phyloP scores from a whole-genome alignment of 2,797 vertebrate species.

The Ciconia nigra region DNA sequence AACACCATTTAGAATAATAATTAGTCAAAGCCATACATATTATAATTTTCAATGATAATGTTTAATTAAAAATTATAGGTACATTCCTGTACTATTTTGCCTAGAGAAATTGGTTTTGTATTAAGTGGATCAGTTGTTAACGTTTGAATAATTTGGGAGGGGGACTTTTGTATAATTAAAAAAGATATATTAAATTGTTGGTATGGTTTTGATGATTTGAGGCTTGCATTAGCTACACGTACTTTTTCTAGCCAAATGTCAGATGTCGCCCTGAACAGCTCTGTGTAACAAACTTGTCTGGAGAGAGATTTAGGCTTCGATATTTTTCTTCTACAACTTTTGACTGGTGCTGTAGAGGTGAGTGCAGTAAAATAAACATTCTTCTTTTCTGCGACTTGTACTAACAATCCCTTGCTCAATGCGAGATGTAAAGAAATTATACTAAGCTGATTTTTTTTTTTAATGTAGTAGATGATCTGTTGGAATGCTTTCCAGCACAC shows the following conservation, averaged over 20 bases:
- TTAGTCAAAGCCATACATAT: neutral
- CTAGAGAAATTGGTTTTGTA: neutral
- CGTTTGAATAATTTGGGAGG: neutral
- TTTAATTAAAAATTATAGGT: neutral
- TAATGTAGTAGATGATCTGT: neutral
- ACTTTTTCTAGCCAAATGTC: neutral
- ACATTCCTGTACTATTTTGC: neutral
- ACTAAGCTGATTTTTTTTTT: neutral
- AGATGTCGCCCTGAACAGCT: neutral
- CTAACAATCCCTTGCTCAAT: neutral
- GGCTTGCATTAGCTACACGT: neutral
- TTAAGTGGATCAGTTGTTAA: constrained; percentile 14
- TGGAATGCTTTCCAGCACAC: neutral
- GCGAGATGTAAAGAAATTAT: neutral
- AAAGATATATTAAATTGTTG: constrained; percentile 37
- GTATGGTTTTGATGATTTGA: neutral
- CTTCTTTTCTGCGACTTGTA: neutral
- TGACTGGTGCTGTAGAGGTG: neutral
- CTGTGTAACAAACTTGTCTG: neutral
- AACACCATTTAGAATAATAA: neutral
- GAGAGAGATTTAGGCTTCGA: neutral
- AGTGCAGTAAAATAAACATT: neutral
- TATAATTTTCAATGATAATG: neutral
- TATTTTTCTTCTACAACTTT: neutral
- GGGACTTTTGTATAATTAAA: neutral